Base-by-base conservation (phyloP, 2,797 vertebrate genomes). In the Heteromormyrus szaboi region DNA sequence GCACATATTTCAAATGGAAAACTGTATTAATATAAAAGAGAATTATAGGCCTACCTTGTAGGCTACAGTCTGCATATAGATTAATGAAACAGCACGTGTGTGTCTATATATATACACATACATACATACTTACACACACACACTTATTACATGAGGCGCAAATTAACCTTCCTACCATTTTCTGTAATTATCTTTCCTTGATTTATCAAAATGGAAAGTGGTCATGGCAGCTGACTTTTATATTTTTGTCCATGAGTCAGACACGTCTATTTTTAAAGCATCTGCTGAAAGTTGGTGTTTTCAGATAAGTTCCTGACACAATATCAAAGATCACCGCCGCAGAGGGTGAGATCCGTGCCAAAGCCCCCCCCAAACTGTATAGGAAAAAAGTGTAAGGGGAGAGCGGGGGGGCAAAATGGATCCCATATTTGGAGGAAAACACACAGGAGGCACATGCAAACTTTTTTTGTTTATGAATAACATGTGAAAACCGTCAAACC, bases 401-500 rank as follows among this genome's bases (percentile, higher is more conserved):
- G n/a, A n/a, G n/a, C n/a, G n/a, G n/a, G n/a, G n/a, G n/a, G n/a
- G n/a, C n/a, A 93, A 96, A 96, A 96, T 96, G 95, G 94, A 95
- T 95, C 93, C 95, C 95, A 96, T 94, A 95, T 95, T 96, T 95
- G 94, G 93, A 94, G 94, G 93, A 92, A 95, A 95, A 95, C 93
- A 92, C 90, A 92, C 95, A 93, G 89, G 90, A 95, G 95, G 94
- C 93, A 46, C 92, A 93, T 93, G 93, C 91, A 92, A 93, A 93
- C 95, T 95, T 96, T 96, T 96, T 94, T 95, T 96, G 95, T 96
- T 95, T 95, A 95, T 95, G 94, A 95, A 95, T 93, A 95, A 96
- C 96, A 96, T 93, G 93, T 96, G 95, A 96, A 95, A 96, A 95
- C 95, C 94, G 95, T 96, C 95, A 96, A 95, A 96, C 94, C 90